Percentiles rank a stretch among this genome's conserved stretches.
phyloP scores from a whole-genome alignment of 1,140 invertebrate species.

The Atta colombica region DNA sequence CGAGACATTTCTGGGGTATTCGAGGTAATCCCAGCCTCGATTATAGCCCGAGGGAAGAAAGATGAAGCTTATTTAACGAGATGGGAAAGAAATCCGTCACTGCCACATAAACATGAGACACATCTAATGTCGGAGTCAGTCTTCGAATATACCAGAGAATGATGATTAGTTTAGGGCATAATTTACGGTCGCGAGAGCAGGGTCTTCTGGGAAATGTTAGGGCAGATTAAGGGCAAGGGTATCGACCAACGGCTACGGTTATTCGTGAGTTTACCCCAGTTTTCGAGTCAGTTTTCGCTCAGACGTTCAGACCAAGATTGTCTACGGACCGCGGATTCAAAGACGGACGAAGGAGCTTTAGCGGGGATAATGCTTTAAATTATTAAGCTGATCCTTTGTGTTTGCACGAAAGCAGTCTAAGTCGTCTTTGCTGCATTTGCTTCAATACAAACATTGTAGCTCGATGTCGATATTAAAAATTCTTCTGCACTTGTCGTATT shows the following conservation, averaged over 20 bases:
- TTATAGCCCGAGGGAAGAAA: conserved; percentile 4
- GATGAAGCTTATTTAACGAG: conserved; percentile 33
- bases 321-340: conserved; percentile 24
- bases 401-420: not conserved
- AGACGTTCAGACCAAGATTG: conserved; percentile 22
- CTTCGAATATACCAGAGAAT: conserved; percentile 13
- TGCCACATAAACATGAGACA: conserved; percentile 24
- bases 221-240: conserved; percentile 39
- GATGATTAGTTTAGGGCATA: conserved; percentile 49
- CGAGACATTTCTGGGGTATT: not conserved
- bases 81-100: conserved; percentile 25
- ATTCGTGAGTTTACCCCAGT: conserved; percentile 46
- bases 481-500: no score
- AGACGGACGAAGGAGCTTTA: conserved; percentile 13
- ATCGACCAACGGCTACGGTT: conserved; percentile 36
- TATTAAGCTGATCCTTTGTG: conserved; percentile 13
- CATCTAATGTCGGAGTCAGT: not conserved
- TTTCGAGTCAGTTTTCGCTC: not conserved
- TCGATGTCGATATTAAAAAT: not conserved
- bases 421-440: not conserved
- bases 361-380: conserved; percentile 15
- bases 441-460: not conserved
- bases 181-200: conserved; percentile 32
- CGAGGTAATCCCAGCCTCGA: not conserved
- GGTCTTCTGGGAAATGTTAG: conserved; percentile 34